Percentiles rank a stretch among this genome's conserved stretches.
phyloP scores from a whole-genome alignment of 1,140 invertebrate genomes.

The Drosophila kanapiae region DNA sequence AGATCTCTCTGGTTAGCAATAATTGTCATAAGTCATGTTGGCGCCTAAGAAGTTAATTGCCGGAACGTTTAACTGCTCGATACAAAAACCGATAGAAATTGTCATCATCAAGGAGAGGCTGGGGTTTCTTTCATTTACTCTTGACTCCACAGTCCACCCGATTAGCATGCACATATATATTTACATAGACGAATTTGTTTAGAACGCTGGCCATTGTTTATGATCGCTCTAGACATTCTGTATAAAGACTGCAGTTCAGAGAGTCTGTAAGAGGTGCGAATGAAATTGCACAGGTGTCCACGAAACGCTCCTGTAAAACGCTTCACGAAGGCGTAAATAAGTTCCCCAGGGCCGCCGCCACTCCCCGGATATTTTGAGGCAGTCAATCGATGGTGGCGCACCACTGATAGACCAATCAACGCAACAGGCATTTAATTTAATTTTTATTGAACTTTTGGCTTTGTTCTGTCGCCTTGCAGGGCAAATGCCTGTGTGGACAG shows the following conservation, averaged over 20 bases:
- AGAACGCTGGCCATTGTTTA: constrained; percentile 16
- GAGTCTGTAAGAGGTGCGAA: constrained; percentile 54
- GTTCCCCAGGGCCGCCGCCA: not conserved
- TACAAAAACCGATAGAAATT: constrained; percentile 21
- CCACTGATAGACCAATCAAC: constrained; percentile 31
- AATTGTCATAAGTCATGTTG: constrained; percentile 54
- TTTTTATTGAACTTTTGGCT: constrained; percentile 57
- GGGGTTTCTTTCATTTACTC: not conserved
- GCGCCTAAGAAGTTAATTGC: constrained; percentile 37
- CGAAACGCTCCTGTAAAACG: constrained; percentile 23
- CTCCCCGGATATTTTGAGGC: constrained; percentile 48
- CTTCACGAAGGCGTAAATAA: constrained; percentile 17
- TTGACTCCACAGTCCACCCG: not conserved
- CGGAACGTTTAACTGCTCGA: constrained; percentile 4
- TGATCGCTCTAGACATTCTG: constrained; percentile 7
- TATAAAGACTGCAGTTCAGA: constrained; percentile 21
- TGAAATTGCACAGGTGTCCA: constrained; percentile 70
- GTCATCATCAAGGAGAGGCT: no score
- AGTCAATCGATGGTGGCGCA: constrained; percentile 32
- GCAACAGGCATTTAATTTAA: constrained; percentile 56
- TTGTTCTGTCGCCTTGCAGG: constrained; percentile 54
- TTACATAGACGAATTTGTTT: constrained; percentile 28
- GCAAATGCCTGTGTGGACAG: constrained; percentile 82
- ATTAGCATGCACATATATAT: constrained; percentile 14
- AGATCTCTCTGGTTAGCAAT: constrained; percentile 39